phyloP scores from a whole-genome alignment of 2,888 invertebrate species.

The Lycophotia porphyrea region DNA sequence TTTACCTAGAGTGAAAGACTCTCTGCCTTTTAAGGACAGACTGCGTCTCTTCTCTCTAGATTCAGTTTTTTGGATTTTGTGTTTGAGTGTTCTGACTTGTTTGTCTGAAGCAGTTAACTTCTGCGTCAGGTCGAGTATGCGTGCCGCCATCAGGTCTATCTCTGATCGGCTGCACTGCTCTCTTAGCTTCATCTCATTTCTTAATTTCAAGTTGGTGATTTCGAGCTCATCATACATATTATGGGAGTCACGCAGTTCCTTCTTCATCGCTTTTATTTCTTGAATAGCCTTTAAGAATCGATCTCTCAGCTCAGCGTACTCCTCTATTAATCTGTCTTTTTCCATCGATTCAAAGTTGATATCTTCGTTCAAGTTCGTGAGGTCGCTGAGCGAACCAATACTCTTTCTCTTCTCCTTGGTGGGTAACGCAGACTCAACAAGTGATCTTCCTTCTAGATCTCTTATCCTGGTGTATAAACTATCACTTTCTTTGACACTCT shows the following conservation, averaged over 20 bases:
- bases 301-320: conserved; percentile 93
- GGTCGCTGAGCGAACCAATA: conserved; percentile 94
- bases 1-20: conserved; percentile 94
- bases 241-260: conserved; percentile 94
- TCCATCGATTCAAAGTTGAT: conserved; percentile 93
- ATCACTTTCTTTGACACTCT: conserved; percentile 95
- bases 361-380: conserved; percentile 94
- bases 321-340: conserved; percentile 94
- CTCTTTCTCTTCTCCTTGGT: conserved; percentile 91
- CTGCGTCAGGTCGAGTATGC: conserved; percentile 95
- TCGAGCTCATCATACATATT: conserved; percentile 95
- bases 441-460: conserved; percentile 92
- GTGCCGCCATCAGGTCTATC: conserved; percentile 94
- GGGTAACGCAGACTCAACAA: conserved; percentile 83
- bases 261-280: conserved; percentile 95
- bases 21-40: conserved; percentile 95
- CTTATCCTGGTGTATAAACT: conserved; percentile 92
- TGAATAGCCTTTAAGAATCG: conserved; percentile 95
- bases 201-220: conserved; percentile 93
- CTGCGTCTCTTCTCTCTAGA: conserved; percentile 94
- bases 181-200: conserved; percentile 92
- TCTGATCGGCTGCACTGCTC: conserved; percentile 93
- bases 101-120: conserved; percentile 95
- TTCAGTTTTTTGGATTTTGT: conserved; percentile 94
- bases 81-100: conserved; percentile 94